A percentile compares a stretch with the other conserved stretches of the same genome.
Conservation (phyloP, 1,140 invertebrate species). For the Coenobita brevimanus region DNA sequence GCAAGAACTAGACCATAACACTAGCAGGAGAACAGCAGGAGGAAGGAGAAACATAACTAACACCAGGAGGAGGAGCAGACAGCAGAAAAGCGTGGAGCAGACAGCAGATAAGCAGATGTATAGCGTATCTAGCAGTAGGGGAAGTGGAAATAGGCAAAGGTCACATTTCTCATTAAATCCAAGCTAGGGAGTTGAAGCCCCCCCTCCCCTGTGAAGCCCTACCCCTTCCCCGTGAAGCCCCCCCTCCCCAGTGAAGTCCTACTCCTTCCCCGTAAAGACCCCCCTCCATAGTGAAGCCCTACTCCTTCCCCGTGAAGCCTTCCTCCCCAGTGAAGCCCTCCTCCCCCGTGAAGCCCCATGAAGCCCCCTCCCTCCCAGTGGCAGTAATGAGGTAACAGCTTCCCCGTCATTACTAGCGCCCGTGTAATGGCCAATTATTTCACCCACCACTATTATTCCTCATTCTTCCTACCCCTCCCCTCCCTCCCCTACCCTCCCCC, state of each 20-base stretch:
- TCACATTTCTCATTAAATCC: too few species aligned
- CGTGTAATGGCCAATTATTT: conserved; percentile 57
- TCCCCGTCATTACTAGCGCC: conserved; percentile 21
- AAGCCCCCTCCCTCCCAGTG: not conserved
- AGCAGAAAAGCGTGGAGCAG: not conserved
- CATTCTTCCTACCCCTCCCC: not conserved
- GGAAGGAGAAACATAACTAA: not conserved
- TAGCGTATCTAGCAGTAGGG: too few species aligned
- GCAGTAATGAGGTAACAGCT: conserved; percentile 46
- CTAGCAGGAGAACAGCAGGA: not conserved
- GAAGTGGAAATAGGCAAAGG: too few species aligned
- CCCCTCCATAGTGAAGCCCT: not conserved
- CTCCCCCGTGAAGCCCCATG: not conserved
- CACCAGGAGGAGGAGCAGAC: not conserved
- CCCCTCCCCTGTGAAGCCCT: not conserved
- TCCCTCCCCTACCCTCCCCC: not conserved
- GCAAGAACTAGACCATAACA: too few species aligned
- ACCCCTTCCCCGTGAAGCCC: not conserved
- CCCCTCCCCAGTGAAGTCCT: not conserved
- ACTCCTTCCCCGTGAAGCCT: not conserved
- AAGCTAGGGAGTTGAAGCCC: too few species aligned
- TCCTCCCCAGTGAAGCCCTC: not conserved
- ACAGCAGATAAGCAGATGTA: too few species aligned
- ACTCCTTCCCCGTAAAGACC: too few species aligned
- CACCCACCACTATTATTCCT: conserved; percentile 31